A percentile compares a stretch with the other conserved stretches of the same genome.
Evolutionary conservation across 1,140 invertebrate species (phyloP).

Genomic region (Caenorhabditis tropicalis): DNA sequence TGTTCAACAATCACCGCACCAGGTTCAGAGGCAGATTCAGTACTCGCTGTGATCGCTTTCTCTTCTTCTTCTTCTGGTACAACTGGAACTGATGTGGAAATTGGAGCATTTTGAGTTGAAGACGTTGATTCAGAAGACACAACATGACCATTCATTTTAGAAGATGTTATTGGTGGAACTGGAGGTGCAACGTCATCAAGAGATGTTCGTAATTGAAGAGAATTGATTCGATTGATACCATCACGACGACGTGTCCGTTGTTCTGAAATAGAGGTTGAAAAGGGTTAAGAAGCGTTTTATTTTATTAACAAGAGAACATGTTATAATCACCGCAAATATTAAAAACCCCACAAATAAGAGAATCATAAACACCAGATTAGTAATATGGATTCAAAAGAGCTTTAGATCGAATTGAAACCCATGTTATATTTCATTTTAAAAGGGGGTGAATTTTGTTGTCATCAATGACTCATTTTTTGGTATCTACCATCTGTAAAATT

Average conservation of each 20-base stretch:
- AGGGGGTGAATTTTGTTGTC: no score
- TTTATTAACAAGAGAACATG: not conserved
- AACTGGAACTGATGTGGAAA: not conserved
- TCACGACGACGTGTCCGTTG: slow-evolving; percentile 15
- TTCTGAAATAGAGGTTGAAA: slow-evolving; percentile 8
- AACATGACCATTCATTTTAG: slow-evolving; percentile 2
- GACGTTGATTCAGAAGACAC: not conserved
- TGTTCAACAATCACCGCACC: slow-evolving; percentile 15
- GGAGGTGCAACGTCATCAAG: slow-evolving; percentile 32
- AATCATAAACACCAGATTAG: not conserved
- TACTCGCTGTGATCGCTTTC: slow-evolving; percentile 28
- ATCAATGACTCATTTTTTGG: no score
- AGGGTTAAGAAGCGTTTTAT: not conserved
- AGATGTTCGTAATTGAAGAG: slow-evolving; percentile 15
- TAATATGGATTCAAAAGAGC: not conserved
- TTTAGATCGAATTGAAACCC: no score
- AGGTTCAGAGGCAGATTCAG: slow-evolving; percentile 30
- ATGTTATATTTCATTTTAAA: no score
- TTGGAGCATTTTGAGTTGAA: not conserved
- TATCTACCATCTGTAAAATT: no score
- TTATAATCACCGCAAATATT: slow-evolving; percentile 4
- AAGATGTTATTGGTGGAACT: not conserved
- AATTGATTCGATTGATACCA: slow-evolving; percentile 19
- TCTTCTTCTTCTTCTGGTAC: slow-evolving; percentile 29
- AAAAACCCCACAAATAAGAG: not conserved